Percentiles rank a stretch among this genome's conserved stretches.
Evolutionary conservation across 2,113 vertebrate genomes (phyloP).

Genomic region (Lepidothrix coronata): DNA sequence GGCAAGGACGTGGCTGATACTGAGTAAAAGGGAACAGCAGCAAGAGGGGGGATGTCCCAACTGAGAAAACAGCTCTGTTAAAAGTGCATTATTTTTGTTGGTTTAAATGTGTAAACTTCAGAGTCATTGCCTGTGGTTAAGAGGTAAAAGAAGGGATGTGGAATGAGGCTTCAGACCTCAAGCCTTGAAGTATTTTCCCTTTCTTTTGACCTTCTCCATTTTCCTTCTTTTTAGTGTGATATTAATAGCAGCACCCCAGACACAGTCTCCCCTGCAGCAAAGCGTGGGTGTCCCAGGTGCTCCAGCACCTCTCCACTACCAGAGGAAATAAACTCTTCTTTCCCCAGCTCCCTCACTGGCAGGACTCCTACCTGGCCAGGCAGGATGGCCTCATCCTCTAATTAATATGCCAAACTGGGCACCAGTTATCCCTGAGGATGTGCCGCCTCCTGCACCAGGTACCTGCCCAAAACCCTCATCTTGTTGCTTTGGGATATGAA

Average conservation of each 20-base stretch:
- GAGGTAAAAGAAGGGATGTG: slow-evolving; percentile 27
- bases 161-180: slow-evolving; percentile 50
- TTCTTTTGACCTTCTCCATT: background rate
- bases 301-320: background rate
- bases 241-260: accelerated
- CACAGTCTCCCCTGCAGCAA: background rate
- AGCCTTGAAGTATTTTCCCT: slow-evolving; percentile 6
- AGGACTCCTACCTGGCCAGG: background rate
- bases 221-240: background rate
- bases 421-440: background rate
- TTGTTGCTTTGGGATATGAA: background rate
- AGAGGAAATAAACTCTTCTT: background rate
- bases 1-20: background rate
- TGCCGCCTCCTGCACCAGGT: background rate
- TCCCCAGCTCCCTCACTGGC: accelerated
- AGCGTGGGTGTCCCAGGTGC: background rate
- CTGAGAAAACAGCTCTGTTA: background rate
- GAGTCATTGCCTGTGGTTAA: background rate
- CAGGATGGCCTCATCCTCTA: background rate
- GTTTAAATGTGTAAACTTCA: background rate
- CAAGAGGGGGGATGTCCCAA: background rate
- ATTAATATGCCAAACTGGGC: background rate
- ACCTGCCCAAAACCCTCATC: background rate
- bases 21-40: background rate
- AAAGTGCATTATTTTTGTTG: background rate